Base-by-base conservation (phyloP, 2,797 vertebrate genomes). In the Geotria australis region DNA sequence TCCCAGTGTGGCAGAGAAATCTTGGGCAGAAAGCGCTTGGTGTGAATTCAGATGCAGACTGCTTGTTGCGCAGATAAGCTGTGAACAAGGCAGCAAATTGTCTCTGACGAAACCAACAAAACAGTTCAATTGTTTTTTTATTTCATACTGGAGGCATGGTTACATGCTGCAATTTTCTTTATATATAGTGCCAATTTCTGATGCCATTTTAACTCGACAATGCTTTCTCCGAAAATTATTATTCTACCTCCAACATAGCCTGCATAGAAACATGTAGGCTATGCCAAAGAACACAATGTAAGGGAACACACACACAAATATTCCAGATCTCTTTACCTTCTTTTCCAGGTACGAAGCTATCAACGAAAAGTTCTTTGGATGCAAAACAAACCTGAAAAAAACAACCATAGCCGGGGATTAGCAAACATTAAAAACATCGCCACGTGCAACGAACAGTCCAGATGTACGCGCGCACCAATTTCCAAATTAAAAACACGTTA, bases 341-440 rank as follows among this genome's bases (percentile, higher is more conserved):
- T 55, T 80, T 70, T 98, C 88, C 60, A 98, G 73, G 69, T 85
- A 94, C n/a, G 91, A 85, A 61, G 89, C 84, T 66, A 94, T 95
- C 59, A 95, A 70, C 64, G 80, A 81, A 72, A 98, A 98, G 71
- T 98, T 98, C 73, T 98, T 98, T 60, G 91, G 91, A 71, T 98
- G 91, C 60, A 93, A 88, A 62, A 98, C 77, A 76, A 94, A 95
- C 74, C 91, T 98, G 68, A 48, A 49, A 62, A 64, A 64, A 57
- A 58, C 59, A n/a, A n/a, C n/a, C n/a, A 65, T 65, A n/a, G 62
- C n/a, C 47, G 9, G 46, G n/a, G 60, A 56, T 49, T 46, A 45
- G 15, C 10, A 38, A 24, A 38, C 24, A 38, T 38, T 38, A 15
- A 58, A 45, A 11, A 8, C 9, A 12, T 3, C 2, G 24, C 10